These are phyloP conservation scores for Fringilla coelebs DNA, from an alignment of 2,797 vertebrate species.

Conservation along the genomic window DNA sequence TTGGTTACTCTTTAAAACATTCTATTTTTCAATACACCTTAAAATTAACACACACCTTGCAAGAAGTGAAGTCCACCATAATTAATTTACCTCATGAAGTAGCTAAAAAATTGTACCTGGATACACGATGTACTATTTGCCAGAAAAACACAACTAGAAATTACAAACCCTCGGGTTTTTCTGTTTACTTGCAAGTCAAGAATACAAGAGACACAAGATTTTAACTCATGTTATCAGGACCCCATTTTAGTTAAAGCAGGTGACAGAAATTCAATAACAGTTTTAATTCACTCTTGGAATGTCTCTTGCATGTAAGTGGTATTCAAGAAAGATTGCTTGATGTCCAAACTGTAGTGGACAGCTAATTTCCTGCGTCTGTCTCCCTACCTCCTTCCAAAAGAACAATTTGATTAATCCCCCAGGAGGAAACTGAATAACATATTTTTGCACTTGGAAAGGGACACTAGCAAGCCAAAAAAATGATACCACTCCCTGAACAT, in stretches of 20 bases:
- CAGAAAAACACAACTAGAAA: background rate
- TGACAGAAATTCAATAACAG: constrained; percentile 60
- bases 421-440: background rate
- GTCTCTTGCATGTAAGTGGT: constrained; percentile 16
- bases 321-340: constrained; percentile 42
- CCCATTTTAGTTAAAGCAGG: constrained; percentile 18
- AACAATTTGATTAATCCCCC: constrained; percentile 22
- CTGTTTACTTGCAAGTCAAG: background rate
- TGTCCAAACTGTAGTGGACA: constrained; percentile 35
- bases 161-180: background rate
- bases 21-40: background rate
- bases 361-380: constrained; percentile 44
- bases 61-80: background rate
- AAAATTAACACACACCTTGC: background rate
- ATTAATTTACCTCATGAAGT: background rate
- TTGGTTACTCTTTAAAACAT: background rate
- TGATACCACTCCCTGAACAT: background rate
- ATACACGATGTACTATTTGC: background rate
- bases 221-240: constrained; percentile 38
- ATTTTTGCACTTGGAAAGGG: background rate
- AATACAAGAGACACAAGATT: background rate
- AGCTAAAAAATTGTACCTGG: background rate
- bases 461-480: background rate
- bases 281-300: constrained; percentile 62
- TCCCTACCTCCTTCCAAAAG: background rate